A percentile compares a stretch with the other conserved stretches of the same genome.
Evolutionary conservation across 2,797 vertebrate species (phyloP).

Genomic region (Esox lucius): DNA sequence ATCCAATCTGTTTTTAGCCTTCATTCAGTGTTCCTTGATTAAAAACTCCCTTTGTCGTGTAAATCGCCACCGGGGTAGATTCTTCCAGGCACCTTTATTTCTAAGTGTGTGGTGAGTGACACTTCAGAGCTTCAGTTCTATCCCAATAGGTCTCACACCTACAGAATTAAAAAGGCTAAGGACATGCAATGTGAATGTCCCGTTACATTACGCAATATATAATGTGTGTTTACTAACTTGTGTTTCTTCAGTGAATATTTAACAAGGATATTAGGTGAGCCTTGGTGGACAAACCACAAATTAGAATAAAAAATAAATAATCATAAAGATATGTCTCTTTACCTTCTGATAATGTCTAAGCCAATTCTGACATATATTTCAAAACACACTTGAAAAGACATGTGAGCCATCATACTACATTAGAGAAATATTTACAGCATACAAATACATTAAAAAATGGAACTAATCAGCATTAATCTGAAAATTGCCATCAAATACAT

Average conservation of each 20-base stretch:
- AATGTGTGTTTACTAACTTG: slow-evolving; percentile 1
- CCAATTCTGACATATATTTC: neutral
- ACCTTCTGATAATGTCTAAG: neutral
- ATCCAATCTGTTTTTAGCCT: no score
- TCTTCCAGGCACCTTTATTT: no score
- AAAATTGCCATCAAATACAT: neutral
- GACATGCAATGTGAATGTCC: neutral
- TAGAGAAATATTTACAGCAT: neutral
- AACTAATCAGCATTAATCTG: neutral
- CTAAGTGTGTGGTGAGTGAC: neutral
- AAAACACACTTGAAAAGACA: neutral
- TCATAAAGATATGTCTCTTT: neutral
- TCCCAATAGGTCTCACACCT: neutral
- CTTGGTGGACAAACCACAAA: neutral
- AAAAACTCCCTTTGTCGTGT: no score
- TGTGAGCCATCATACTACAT: neutral
- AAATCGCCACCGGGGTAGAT: no score
- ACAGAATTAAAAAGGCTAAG: no score
- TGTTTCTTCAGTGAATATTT: neutral
- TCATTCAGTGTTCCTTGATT: no score
- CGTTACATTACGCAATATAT: neutral
- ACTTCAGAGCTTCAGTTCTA: neutral
- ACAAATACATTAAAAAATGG: neutral
- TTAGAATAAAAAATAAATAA: no score
- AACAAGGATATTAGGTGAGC: neutral